Evolutionary conservation across 2,888 invertebrate genomes (phyloP).

Genomic region (Pyralis farinalis): DNA sequence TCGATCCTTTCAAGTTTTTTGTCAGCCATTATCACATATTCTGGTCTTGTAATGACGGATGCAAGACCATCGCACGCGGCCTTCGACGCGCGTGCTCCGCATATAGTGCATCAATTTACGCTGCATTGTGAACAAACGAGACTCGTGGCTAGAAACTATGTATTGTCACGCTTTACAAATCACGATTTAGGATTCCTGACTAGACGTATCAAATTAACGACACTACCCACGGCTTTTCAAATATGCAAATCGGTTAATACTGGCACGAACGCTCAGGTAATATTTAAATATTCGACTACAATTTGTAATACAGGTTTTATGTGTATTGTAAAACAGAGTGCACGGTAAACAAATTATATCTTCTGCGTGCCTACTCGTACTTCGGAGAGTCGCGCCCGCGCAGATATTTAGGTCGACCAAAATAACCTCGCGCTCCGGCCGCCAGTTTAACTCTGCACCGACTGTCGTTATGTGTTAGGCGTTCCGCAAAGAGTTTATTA

Average conservation of each 20-base stretch:
- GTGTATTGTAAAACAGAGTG: conserved; percentile 22
- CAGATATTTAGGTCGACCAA: conserved; percentile 75
- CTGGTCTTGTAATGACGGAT: conserved; percentile 25
- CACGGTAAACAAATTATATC: conserved; percentile 40
- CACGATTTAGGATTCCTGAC: conserved; percentile 1
- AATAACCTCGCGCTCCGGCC: conserved; percentile 60
- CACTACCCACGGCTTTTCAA: conserved; percentile 21
- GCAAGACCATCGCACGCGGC: conserved; percentile 19
- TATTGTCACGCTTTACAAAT: conserved; percentile 6
- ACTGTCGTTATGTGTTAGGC: conserved; percentile 17
- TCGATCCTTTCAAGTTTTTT: conserved; percentile 40
- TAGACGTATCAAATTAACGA: conserved; percentile 1
- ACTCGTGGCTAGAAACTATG: neutral
- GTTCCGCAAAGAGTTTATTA: neutral
- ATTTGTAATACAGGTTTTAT: conserved; percentile 25
- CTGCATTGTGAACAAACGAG: conserved; percentile 5
- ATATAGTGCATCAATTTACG: conserved; percentile 14
- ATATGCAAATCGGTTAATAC: conserved; percentile 24
- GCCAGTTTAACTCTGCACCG: conserved; percentile 37
- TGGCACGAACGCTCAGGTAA: conserved; percentile 12
- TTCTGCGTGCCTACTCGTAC: conserved; percentile 28
- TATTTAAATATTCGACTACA: conserved; percentile 21
- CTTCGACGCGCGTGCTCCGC: conserved; percentile 21
- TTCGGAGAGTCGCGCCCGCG: conserved; percentile 41
- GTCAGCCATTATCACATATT: conserved; percentile 50